Conservation (phyloP, 2,888 invertebrate genomes). For the Rambutsinella grinnellia region DNA sequence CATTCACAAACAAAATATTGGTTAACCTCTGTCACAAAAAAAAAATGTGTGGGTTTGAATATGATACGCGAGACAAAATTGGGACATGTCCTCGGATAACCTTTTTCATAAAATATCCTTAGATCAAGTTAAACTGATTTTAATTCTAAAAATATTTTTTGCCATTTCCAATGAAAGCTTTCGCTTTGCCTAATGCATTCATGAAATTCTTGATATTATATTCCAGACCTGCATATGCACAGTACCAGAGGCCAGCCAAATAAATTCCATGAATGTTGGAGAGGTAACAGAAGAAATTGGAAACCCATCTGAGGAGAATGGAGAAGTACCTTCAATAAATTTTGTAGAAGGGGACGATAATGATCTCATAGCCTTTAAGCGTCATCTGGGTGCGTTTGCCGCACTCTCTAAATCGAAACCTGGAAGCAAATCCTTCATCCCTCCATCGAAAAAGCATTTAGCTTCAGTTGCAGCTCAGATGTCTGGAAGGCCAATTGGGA, state of each 20-base stretch:
- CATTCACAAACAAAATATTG: too few species aligned
- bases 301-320: background rate
- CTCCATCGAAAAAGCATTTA: slow-evolving; percentile 56
- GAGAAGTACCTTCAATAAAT: background rate
- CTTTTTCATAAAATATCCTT: too few species aligned
- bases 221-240: slow-evolving; percentile 18
- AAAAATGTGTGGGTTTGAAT: too few species aligned
- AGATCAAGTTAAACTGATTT: too few species aligned
- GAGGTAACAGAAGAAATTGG: slow-evolving; percentile 45
- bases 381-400: slow-evolving; percentile 45
- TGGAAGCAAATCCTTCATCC: slow-evolving; percentile 36
- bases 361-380: slow-evolving; percentile 21
- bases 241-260: slow-evolving; percentile 7
- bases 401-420: slow-evolving; percentile 33
- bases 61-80: too few species aligned
- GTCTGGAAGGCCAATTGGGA: slow-evolving; percentile 14
- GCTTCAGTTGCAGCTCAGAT: slow-evolving; percentile 53
- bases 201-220: too few species aligned
- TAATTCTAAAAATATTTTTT: too few species aligned
- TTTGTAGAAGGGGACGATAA: slow-evolving; percentile 9
- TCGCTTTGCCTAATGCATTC: too few species aligned
- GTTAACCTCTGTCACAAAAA: too few species aligned
- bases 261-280: background rate
- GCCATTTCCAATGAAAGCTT: too few species aligned
- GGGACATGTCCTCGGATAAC: too few species aligned